phyloP scores from a whole-genome alignment of 2,888 invertebrate genomes.

The Nephrotoma flavescens region DNA sequence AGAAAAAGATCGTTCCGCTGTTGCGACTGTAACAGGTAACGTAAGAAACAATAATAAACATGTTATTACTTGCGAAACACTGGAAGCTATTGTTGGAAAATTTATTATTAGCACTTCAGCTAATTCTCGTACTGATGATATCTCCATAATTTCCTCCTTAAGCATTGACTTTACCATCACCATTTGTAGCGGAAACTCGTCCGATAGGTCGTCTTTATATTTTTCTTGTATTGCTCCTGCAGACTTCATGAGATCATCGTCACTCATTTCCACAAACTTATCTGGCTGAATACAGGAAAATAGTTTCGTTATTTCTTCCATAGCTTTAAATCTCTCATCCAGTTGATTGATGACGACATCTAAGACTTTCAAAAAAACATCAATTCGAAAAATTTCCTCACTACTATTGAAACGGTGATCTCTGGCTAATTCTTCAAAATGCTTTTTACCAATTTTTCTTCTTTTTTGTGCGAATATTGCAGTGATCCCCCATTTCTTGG shows the following conservation, averaged over 20 bases:
- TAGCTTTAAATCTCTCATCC: neutral
- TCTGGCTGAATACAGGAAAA: neutral
- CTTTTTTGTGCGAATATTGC: neutral
- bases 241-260: neutral
- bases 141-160: neutral
- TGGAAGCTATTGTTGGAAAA: neutral
- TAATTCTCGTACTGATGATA: slow-evolving; percentile 3
- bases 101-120: slow-evolving; percentile 5
- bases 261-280: slow-evolving; percentile 1
- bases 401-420: too few species aligned
- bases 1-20: too few species aligned
- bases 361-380: neutral
- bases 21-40: slow-evolving; percentile 7
- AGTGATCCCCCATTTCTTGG: neutral
- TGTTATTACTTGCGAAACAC: slow-evolving; percentile 6
- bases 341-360: slow-evolving; percentile 2
- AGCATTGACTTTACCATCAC: neutral
- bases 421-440: too few species aligned
- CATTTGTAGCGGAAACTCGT: neutral
- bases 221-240: slow-evolving; percentile 1
- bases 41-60: slow-evolving; percentile 5
- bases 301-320: too few species aligned
- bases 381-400: neutral
- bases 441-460: neutral
- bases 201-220: neutral